A percentile compares a stretch with the other conserved stretches of the same genome.
These are phyloP conservation scores for Bhutanitis thaidina DNA, from an alignment of 2,888 invertebrate genomes.

Conservation along the genomic window DNA sequence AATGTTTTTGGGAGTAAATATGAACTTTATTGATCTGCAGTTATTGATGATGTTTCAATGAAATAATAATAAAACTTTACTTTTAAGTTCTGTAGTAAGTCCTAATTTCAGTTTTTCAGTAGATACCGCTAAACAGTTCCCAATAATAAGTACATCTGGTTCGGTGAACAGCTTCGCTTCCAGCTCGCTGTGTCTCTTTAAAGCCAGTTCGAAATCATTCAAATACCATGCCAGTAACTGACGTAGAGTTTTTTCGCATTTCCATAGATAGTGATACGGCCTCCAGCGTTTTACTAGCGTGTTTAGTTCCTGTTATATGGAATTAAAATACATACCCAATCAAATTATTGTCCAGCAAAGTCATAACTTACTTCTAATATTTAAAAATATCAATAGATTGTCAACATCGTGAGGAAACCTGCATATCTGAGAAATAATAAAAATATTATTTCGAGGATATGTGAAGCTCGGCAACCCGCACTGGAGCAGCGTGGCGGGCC, in stretches of 20 bases:
- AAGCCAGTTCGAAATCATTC: slow-evolving; percentile 86
- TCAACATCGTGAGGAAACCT: no score
- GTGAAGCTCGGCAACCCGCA: no score
- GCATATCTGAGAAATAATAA: no score
- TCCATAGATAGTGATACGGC: slow-evolving; percentile 93
- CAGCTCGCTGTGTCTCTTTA: slow-evolving; percentile 88
- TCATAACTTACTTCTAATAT: no score
- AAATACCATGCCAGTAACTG: slow-evolving; percentile 87
- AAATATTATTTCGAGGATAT: no score
- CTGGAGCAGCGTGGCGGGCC: no score
- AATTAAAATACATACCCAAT: not conserved
- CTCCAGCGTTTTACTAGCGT: slow-evolving; percentile 92
- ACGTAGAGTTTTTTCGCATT: slow-evolving; percentile 88
- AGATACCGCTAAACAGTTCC: slow-evolving; percentile 86
- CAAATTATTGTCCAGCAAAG: not conserved
- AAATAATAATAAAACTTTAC: slow-evolving; percentile 45
- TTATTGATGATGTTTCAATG: not conserved
- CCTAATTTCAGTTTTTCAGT: slow-evolving; percentile 93
- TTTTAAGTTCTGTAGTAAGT: slow-evolving; percentile 89
- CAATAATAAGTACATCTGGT: slow-evolving; percentile 85
- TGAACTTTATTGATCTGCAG: no score
- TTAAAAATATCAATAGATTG: no score
- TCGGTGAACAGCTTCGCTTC: slow-evolving; percentile 86
- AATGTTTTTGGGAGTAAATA: no score
- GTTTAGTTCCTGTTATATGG: slow-evolving; percentile 83